Percentiles rank a stretch among this genome's conserved stretches.
Evolutionary conservation across 1,140 invertebrate species (phyloP).

Genomic region (Drosophila cardini): DNA sequence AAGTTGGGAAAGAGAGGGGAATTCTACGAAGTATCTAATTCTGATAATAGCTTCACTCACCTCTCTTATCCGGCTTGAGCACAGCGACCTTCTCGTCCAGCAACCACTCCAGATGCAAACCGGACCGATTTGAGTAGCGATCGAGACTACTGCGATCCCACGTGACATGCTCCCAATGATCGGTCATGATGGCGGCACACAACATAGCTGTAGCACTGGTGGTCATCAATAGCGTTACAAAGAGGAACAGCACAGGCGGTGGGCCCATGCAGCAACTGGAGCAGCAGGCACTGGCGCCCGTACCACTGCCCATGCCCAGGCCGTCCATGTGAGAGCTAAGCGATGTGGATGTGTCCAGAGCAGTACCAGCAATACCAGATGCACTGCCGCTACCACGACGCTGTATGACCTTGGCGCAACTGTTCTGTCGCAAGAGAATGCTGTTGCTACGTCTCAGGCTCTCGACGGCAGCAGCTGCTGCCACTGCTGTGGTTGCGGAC

Average conservation of each 20-base stretch:
- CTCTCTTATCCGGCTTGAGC: constrained; percentile 79
- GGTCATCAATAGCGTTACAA: constrained; percentile 85
- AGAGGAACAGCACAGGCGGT: constrained; percentile 80
- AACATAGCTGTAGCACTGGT: constrained; percentile 90
- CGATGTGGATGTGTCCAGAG: constrained; percentile 66
- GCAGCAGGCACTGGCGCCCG: constrained; percentile 69
- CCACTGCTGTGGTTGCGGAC: constrained; percentile 70
- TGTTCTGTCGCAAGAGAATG: constrained; percentile 78
- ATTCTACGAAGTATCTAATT: background rate
- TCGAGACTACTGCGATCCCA: constrained; percentile 89
- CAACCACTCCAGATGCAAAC: constrained; percentile 87
- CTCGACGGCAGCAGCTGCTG: constrained; percentile 78
- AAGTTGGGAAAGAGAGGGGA: background rate
- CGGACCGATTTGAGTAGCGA: constrained; percentile 86
- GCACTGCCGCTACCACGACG: constrained; percentile 68
- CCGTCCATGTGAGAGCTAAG: constrained; percentile 78
- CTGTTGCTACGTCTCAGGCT: constrained; percentile 78
- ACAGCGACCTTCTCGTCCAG: constrained; percentile 88
- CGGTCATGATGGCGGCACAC: constrained; percentile 92
- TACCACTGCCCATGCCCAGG: constrained; percentile 67
- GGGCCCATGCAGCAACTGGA: constrained; percentile 80
- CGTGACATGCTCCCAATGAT: constrained; percentile 93
- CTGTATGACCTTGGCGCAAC: constrained; percentile 78
- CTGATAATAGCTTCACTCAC: too few species aligned
- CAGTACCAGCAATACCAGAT: constrained; percentile 28